Conservation (phyloP, 2,797 vertebrate species). For the Bucorvus abyssinicus region DNA sequence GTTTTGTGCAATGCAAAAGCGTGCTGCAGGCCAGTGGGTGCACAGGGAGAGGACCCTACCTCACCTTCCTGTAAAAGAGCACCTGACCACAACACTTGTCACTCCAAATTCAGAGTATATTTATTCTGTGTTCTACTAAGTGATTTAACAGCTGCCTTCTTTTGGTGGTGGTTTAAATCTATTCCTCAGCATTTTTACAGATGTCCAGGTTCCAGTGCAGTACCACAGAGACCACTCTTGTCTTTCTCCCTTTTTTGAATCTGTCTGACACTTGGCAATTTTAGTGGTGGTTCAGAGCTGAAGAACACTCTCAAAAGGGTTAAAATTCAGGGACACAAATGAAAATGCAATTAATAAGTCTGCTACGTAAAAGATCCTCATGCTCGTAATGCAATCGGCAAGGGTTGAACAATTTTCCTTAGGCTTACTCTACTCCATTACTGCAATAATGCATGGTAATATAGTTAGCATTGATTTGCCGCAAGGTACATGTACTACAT, state of each 20-base stretch:
- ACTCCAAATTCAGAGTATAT: background rate
- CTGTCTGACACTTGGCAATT: background rate
- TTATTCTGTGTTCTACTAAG: background rate
- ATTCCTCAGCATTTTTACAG: background rate
- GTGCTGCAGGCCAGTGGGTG: background rate
- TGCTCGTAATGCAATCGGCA: background rate
- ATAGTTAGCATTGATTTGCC: conserved; percentile 65
- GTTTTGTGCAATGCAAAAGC: background rate
- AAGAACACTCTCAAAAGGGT: background rate
- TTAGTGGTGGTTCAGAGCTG: background rate
- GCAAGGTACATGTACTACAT: conserved; percentile 55
- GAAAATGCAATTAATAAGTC: conserved; percentile 49
- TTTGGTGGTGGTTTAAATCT: background rate
- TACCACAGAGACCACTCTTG: background rate
- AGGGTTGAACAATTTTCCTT: conserved; percentile 28
- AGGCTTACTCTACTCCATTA: conserved; percentile 9
- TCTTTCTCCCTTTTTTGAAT: background rate
- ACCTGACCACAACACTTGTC: background rate
- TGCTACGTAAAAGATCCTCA: background rate
- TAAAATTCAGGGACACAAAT: conserved; percentile 33
- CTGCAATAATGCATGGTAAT: conserved; percentile 38
- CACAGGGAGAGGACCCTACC: background rate
- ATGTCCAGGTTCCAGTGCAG: background rate
- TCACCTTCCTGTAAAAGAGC: background rate
- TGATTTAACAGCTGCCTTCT: background rate